phyloP scores from a whole-genome alignment of 2,113 vertebrate species.

The Channa argus region DNA sequence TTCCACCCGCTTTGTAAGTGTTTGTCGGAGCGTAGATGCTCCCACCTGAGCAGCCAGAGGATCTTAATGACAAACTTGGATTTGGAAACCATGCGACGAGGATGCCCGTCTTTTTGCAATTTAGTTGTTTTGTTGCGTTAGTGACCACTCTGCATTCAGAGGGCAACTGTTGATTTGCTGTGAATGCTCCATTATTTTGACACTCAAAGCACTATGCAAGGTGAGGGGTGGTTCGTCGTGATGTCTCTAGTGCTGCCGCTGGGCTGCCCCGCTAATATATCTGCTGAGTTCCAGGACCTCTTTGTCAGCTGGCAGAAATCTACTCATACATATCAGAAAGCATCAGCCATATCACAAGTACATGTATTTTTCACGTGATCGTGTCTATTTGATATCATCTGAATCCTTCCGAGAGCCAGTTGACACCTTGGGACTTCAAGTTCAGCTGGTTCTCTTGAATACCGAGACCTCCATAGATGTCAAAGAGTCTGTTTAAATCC shows the following conservation, averaged over 20 bases:
- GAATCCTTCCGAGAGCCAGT: constrained; percentile 6
- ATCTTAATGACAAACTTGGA: constrained; percentile 4
- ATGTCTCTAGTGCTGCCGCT: constrained; percentile 16
- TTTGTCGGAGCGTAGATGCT: constrained; percentile 25
- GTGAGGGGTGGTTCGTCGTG: constrained; percentile 31
- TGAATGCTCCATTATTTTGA: constrained; percentile 40
- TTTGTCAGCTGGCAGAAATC: constrained; percentile 27
- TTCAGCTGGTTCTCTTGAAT: constrained; percentile 10
- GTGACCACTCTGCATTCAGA: constrained; percentile 5
- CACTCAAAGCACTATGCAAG: constrained; percentile 75
- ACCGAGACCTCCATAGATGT: background rate
- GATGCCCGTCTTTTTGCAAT: constrained; percentile 4
- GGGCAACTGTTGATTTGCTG: constrained; percentile 21
- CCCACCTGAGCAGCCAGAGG: constrained; percentile 23
- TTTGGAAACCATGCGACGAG: constrained; percentile 1
- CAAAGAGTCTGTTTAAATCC: background rate
- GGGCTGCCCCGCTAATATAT: constrained; percentile 10
- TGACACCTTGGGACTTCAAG: constrained; percentile 14
- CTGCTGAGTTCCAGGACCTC: constrained; percentile 35
- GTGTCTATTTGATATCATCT: constrained; percentile 17
- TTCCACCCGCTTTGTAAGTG: constrained; percentile 1
- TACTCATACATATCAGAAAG: constrained; percentile 71
- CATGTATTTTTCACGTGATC: constrained; percentile 15
- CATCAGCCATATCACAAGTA: constrained; percentile 52
- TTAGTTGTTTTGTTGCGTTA: constrained; percentile 1